Evolutionary conservation across 2,113 vertebrate genomes (phyloP), one percentile per base, ranked within the genome.

Genomic region (Pygoscelis antarcticus): DNA sequence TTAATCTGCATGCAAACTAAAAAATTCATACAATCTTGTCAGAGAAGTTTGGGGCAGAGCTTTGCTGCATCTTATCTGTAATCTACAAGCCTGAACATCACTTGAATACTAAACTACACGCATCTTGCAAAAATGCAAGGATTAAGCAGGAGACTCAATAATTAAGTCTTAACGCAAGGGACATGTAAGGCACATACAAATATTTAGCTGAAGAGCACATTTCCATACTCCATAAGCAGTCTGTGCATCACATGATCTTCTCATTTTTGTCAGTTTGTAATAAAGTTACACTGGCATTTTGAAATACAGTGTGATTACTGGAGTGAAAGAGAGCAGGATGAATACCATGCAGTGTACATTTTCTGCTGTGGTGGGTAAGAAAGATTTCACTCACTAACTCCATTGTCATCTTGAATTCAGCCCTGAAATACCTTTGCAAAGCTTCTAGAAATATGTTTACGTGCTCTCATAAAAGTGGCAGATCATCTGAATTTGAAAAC

Each of bases 401-500:
- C 18, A 46, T 89, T 89, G 70, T 93, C 70, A 44, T 93, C 52
- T 60, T 64, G 69, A 89, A 84, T 91, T 94, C 77, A 87, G 52
- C 61, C 64, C 77, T 84, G 61, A 93, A 95, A 84, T 91, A 82
- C 36, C 40, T 92, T 69, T 72, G 16, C 77, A 87, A 88, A 89
- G 4, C 49, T 80, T 74, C 61, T 85, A 89, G 70, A 93, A 93
- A 80, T 89, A 70, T 70, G 62, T 83, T 95, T 94, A 95, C 76
- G 18, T 46, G 42, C 12, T 89, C 46, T 85, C 55, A 85, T 74
- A 91, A 76, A 93, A 85, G 27, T 54, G 18, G 82, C 58, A 87
- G 66, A 87, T 93, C 49, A 70, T 74, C 62, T 90, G 83, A 96
- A 87, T 95, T 72, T 91, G 66, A 95, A 96, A 92, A 61, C 7